Percentiles rank a stretch among this genome's conserved stretches.
phyloP scores from a whole-genome alignment of 2,888 invertebrate genomes.

The Pardosa pseudoannulata region DNA sequence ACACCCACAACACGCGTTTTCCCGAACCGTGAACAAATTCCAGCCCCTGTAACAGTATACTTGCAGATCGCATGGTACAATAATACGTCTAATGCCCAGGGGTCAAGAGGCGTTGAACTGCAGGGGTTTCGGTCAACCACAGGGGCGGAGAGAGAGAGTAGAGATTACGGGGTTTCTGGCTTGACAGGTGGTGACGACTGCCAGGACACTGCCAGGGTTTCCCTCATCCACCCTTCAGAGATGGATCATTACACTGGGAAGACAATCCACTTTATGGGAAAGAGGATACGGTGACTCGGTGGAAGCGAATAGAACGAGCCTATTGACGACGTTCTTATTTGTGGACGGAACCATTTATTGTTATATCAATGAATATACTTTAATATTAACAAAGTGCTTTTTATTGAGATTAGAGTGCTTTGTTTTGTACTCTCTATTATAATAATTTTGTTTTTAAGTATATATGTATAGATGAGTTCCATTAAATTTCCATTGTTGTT shows the following conservation, averaged over 20 bases:
- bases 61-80: background rate
- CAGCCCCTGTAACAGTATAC: background rate
- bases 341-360: no score
- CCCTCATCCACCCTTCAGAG: conserved; percentile 6
- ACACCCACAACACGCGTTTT: background rate
- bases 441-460: no score
- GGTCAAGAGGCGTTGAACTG: conserved; percentile 45
- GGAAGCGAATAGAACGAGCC: background rate
- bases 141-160: conserved; percentile 10
- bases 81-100: background rate
- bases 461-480: no score
- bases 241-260: conserved; percentile 27
- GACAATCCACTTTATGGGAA: background rate
- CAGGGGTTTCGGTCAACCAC: conserved; percentile 61
- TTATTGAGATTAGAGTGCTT: no score
- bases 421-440: no score
- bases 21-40: background rate
- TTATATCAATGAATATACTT: no score
- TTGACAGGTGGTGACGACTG: conserved; percentile 68
- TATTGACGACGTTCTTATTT: no score
- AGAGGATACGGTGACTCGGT: background rate
- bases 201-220: conserved; percentile 61
- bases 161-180: conserved; percentile 70
- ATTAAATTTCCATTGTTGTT: no score
- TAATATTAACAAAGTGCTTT: no score